Evolutionary conservation across 2,113 vertebrate genomes (phyloP), one percentile per base, ranked within the genome.

Genomic region (Nestor notabilis): DNA sequence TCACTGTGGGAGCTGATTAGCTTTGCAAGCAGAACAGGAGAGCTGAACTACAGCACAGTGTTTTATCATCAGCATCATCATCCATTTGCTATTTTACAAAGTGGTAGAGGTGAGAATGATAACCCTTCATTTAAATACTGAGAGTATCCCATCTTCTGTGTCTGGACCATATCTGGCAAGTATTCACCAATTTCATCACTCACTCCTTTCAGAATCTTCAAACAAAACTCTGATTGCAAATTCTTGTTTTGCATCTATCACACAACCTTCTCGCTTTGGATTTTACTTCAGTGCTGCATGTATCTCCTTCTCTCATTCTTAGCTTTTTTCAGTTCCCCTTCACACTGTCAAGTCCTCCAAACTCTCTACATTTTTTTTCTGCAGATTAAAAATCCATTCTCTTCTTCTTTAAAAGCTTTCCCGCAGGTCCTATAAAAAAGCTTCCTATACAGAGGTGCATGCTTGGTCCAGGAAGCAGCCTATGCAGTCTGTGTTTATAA

Each of bases 371-470:
- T 44, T 37, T 79, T 90, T 81, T 77, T 78, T 70, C 50, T 84
- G 24, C 8, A 21, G 46, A 77, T 37, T 44, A 81, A 17, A 79
- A 88, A 28, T 64, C 56, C 33, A 65, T 93, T 93, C 76, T 94
- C 23, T 88, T 39, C 60, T 77, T 39, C 84, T 91, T 89, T 90
- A 95, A 87, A 96, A 95, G 86, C 69, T 95, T 95, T 95, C 76
- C 85, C 75, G 80, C 39, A 47, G 29, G 55, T 90, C 35, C 76
- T 64, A 17, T 52, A 83, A 60, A 95, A 95, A 80, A 90, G 58
- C 64, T 83, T 89, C 76, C 83, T 29, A 63, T 25, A 33, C 50
- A 70, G 55, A 87, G 83, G 66, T 50, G 60, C 71, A 87, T 72
- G 80, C 60, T 89, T 55, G 50, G 60, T 81, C 33, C 91, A 84